phyloP scores from a whole-genome alignment of 2,888 invertebrate genomes.

The Acrobasis consociella region DNA sequence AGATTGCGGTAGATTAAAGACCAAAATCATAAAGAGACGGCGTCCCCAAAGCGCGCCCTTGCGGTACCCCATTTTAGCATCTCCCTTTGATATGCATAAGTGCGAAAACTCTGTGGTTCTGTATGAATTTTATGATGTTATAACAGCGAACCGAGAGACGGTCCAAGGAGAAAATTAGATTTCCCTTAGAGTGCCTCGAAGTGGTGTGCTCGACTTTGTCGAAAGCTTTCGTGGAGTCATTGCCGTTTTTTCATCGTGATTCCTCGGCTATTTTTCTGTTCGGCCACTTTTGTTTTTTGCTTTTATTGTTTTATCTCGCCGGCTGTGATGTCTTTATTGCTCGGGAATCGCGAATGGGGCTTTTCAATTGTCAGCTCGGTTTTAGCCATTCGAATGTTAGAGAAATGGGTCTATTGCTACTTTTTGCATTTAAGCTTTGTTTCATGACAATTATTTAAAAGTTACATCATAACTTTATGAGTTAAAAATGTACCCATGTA shows the following conservation, averaged over 20 bases:
- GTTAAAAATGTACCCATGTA: too few species aligned
- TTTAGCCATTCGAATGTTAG: slow-evolving; percentile 38
- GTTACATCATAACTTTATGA: too few species aligned
- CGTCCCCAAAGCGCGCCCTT: slow-evolving; percentile 52
- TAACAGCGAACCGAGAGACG: slow-evolving; percentile 55
- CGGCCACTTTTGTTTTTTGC: slow-evolving; percentile 63
- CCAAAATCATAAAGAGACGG: slow-evolving; percentile 74
- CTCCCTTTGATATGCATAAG: slow-evolving; percentile 67
- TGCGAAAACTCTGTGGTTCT: slow-evolving; percentile 63
- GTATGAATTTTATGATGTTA: slow-evolving; percentile 71
- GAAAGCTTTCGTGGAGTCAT: slow-evolving; percentile 69
- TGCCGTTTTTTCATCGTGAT: slow-evolving; percentile 63
- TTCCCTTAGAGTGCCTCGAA: slow-evolving; percentile 69
- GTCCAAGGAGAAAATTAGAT: slow-evolving; percentile 80
- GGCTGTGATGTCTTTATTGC: slow-evolving; percentile 55
- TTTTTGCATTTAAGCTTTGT: slow-evolving; percentile 27
- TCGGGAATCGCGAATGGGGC: slow-evolving; percentile 47
- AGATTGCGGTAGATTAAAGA: slow-evolving; percentile 83
- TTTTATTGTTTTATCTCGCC: slow-evolving; percentile 67
- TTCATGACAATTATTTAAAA: too few species aligned
- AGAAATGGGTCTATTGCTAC: slow-evolving; percentile 29
- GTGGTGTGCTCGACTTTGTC: slow-evolving; percentile 72
- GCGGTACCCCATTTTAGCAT: slow-evolving; percentile 63
- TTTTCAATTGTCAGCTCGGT: slow-evolving; percentile 45
- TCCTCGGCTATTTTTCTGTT: slow-evolving; percentile 70